phyloP scores from a whole-genome alignment of 2,888 invertebrate genomes.

The Torymus auratus region DNA sequence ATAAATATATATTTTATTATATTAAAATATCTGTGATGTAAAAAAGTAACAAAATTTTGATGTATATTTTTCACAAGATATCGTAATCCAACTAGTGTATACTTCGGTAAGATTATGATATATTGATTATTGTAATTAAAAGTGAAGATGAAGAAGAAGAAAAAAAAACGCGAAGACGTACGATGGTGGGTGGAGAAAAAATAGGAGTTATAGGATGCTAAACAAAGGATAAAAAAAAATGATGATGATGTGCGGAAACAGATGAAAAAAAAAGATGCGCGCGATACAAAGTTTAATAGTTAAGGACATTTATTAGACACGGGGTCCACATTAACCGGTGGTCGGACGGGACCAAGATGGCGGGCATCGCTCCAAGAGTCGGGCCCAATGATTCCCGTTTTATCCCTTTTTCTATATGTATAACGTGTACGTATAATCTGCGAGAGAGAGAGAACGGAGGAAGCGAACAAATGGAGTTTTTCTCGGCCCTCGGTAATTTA shows the following conservation, averaged over 20 bases:
- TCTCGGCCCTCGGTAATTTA: conserved; percentile 8
- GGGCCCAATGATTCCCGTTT: conserved; percentile 71
- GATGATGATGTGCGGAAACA: conserved; percentile 62
- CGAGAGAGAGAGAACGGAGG: background rate
- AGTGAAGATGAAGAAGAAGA: conserved; percentile 53
- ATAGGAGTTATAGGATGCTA: conserved; percentile 31
- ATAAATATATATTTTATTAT: conserved; percentile 68
- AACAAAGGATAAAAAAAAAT: conserved; percentile 4
- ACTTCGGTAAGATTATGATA: conserved; percentile 73
- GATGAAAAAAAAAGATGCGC: conserved; percentile 47
- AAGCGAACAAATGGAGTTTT: conserved; percentile 6
- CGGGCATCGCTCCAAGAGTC: conserved; percentile 71
- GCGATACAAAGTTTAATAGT: conserved; percentile 63
- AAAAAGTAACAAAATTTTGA: conserved; percentile 77
- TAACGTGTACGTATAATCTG: background rate
- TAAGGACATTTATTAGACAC: conserved; percentile 58
- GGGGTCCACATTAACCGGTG: conserved; percentile 70
- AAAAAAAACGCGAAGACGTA: conserved; percentile 7
- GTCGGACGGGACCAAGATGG: conserved; percentile 75
- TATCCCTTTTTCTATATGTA: conserved; percentile 55
- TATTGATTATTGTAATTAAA: conserved; percentile 71
- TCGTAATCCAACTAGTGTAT: conserved; percentile 76
- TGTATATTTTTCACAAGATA: conserved; percentile 77
- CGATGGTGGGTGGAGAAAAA: background rate
- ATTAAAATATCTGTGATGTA: conserved; percentile 77